Base-by-base conservation (phyloP, 2,888 invertebrate species). In the Microplitis manilae region DNA sequence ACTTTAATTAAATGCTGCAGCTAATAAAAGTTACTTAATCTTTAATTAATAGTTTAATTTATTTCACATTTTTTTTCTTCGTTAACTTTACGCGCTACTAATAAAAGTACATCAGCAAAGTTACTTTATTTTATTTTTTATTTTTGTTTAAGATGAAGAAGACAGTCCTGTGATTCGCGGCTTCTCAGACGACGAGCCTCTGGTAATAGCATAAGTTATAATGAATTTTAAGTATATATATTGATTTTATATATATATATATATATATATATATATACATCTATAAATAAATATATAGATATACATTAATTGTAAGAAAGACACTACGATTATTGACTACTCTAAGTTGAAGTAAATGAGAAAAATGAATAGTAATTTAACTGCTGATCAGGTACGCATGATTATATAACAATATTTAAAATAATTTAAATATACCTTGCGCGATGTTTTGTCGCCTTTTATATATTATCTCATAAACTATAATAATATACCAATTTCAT, bases 181-280 rank as follows among this genome's bases (percentile, higher is more conserved):
- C 40, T 97, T 97, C 90, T 96, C 97, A 0, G 98, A 97, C 89
- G 97, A 97, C 90, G 98, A 97, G 90, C 97, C 97, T 76, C 92
- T 98, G 83, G 97, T 98, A 84, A 95, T 97, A 89, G 96, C 97
- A 84, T 97, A 93, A 93, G 86, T 69, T 68, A 79, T 77, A 85
- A 76, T 77, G 76, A 68, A 77, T 74, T 73, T 74, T 77, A 81
- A 77, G 78, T 68, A 67, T 80, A 50, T 59, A 70, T 73, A 76
- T 64, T 69, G 79, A 80, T 75, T 60, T 68, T 61, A 78, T 64
- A 64, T 1, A 69, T 62, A 75, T 73, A 78, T 73, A 40, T 61
- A 78, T 64, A 64, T 1, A 69, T 62, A 75, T 73, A 78, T 73
- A 40, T 68, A 74, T 61, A 38, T 20, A 20, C 20, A 20, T 20